Conservation (phyloP, 2,888 invertebrate genomes). For the Lacanobia wlatinum region DNA sequence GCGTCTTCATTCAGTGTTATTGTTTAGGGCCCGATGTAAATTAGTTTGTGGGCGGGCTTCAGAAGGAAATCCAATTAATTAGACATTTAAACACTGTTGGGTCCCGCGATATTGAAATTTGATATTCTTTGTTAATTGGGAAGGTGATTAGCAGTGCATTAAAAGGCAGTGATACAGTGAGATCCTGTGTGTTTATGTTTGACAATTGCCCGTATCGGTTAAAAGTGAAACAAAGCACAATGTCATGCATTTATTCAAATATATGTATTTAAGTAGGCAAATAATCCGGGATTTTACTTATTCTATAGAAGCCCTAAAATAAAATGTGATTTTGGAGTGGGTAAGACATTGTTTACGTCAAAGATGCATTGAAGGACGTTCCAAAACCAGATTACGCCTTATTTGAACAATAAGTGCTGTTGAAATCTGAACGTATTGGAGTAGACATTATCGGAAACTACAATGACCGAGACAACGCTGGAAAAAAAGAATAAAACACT, state of each 20-base stretch:
- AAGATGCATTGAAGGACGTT: not conserved
- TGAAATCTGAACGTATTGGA: not conserved
- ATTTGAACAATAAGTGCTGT: not conserved
- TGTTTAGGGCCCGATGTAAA: constrained; percentile 83
- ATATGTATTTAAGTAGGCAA: not conserved
- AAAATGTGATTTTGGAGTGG: too few species aligned
- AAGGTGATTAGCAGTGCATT: constrained; percentile 9
- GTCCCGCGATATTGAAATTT: constrained; percentile 57
- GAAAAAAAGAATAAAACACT: constrained; percentile 24
- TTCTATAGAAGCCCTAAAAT: not conserved
- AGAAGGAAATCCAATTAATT: constrained; percentile 80
- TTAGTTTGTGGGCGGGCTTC: constrained; percentile 77
- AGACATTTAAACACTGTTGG: constrained; percentile 70
- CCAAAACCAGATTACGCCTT: not conserved
- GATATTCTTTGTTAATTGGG: constrained; percentile 48
- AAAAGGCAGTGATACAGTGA: constrained; percentile 7
- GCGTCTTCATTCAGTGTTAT: constrained; percentile 80
- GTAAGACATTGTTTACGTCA: not conserved
- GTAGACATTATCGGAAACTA: constrained; percentile 14
- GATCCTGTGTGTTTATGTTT: not conserved
- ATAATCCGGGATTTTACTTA: not conserved
- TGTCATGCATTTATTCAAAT: not conserved
- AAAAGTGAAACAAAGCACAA: not conserved
- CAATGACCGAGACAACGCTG: constrained; percentile 5
- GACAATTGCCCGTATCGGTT: not conserved